phyloP scores from a whole-genome alignment of 2,888 invertebrate genomes.

The Metallyticus violacea region DNA sequence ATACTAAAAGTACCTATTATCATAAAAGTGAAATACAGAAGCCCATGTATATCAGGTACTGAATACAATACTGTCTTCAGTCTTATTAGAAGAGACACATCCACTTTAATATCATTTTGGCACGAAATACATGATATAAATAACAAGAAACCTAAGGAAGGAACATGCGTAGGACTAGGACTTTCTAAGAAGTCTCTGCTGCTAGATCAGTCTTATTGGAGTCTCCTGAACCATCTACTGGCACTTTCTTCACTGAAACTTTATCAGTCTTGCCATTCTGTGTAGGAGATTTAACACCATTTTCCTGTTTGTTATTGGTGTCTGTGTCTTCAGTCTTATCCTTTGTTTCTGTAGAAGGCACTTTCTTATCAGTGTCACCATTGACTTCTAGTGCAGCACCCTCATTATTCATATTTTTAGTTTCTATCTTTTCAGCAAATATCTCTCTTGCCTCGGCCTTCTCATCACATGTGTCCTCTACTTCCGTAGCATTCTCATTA shows the following conservation, averaged over 20 bases:
- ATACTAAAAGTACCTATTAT: neutral
- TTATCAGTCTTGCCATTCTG: neutral
- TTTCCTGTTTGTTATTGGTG: neutral
- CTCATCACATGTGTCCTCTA: neutral
- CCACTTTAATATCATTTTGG: neutral
- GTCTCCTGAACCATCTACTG: neutral
- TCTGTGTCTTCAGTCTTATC: neutral
- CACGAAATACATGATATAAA: slow-evolving; percentile 3
- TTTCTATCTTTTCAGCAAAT: neutral
- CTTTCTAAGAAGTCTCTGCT: neutral
- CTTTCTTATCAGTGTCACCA: neutral
- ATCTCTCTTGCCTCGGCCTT: neutral
- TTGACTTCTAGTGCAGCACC: neutral
- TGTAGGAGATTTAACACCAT: neutral
- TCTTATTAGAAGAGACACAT: neutral
- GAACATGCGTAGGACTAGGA: neutral
- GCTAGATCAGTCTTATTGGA: slow-evolving; percentile 6
- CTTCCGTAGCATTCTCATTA: too few species aligned
- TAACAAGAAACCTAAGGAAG: slow-evolving; percentile 9
- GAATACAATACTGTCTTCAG: slow-evolving; percentile 8
- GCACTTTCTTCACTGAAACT: neutral
- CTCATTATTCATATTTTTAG: neutral
- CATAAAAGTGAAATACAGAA: neutral
- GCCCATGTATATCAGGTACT: neutral
- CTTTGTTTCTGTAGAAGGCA: neutral